These are phyloP conservation scores for Melanchra persicariae DNA, from an alignment of 2,888 invertebrate species.

Conservation along the genomic window DNA sequence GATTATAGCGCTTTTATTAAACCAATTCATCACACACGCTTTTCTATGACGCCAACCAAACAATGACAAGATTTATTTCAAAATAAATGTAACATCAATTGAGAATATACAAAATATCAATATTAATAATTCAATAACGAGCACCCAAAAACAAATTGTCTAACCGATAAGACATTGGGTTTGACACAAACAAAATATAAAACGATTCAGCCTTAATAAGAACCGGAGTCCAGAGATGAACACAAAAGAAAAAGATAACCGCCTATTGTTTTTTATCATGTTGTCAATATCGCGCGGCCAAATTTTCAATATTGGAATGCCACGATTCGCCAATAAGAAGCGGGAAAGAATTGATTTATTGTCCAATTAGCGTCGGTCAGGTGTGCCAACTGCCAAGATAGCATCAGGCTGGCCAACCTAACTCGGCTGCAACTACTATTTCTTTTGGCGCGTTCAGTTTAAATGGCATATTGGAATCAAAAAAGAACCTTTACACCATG, in stretches of 20 bases:
- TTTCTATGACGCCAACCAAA: conserved; percentile 44
- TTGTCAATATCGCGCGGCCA: conserved; percentile 91
- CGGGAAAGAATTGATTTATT: conserved; percentile 91
- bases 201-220: conserved; percentile 88
- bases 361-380: conserved; percentile 91
- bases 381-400: conserved; percentile 91
- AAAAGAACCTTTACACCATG: conserved; percentile 89
- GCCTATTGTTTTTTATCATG: conserved; percentile 90
- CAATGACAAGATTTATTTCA: conserved; percentile 64
- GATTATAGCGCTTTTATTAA: conserved; percentile 74
- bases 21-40: conserved; percentile 64
- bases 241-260: conserved; percentile 90
- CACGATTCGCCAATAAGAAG: conserved; percentile 91
- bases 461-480: conserved; percentile 90
- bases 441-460: conserved; percentile 89
- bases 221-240: conserved; percentile 88
- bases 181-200: conserved; percentile 86
- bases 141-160: conserved; percentile 89
- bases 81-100: conserved; percentile 74
- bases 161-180: conserved; percentile 87
- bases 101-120: conserved; percentile 76
- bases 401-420: conserved; percentile 90
- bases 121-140: conserved; percentile 89
- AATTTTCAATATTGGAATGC: conserved; percentile 91
- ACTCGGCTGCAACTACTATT: conserved; percentile 87